A percentile compares a stretch with the other conserved stretches of the same genome.
Conservation (phyloP, 2,797 vertebrate genomes). For the Spea hammondii region DNA sequence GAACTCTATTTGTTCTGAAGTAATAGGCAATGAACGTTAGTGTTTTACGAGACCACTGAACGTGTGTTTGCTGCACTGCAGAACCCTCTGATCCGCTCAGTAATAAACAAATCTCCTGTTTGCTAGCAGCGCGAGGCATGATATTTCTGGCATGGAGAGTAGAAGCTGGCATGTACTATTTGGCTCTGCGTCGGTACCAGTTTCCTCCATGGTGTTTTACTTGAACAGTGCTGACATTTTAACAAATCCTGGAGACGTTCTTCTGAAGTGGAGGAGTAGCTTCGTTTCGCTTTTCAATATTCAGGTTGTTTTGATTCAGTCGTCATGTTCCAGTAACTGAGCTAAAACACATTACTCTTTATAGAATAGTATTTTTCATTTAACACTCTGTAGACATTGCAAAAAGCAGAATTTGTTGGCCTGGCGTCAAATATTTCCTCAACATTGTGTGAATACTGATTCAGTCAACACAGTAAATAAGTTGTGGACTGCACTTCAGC, state of each 20-base stretch:
- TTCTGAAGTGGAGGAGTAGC: slow-evolving; percentile 69
- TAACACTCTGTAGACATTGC: slow-evolving; percentile 61
- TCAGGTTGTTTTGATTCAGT: slow-evolving; percentile 62
- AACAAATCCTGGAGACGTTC: slow-evolving; percentile 74
- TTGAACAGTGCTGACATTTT: slow-evolving; percentile 77
- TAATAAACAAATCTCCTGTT: slow-evolving; percentile 60
- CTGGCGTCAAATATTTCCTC: slow-evolving; percentile 65
- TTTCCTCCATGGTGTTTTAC: slow-evolving; percentile 74
- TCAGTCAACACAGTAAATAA: slow-evolving; percentile 66
- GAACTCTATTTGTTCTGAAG: too few relatives aligned
- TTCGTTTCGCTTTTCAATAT: slow-evolving; percentile 66
- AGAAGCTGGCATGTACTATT: slow-evolving; percentile 66
- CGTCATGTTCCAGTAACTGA: slow-evolving; percentile 60
- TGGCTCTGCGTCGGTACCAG: slow-evolving; percentile 72
- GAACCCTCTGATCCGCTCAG: neutral
- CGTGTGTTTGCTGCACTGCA: neutral
- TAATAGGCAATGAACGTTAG: too few relatives aligned
- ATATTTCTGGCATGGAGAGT: slow-evolving; percentile 77
- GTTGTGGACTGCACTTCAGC: slow-evolving; percentile 59
- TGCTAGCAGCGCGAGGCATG: slow-evolving; percentile 74
- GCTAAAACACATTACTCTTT: slow-evolving; percentile 55
- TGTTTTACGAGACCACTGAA: neutral
- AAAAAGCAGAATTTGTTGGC: slow-evolving; percentile 55
- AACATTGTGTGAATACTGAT: slow-evolving; percentile 70
- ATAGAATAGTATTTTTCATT: slow-evolving; percentile 70